These are phyloP conservation scores for Trichonephila clavipes DNA, from an alignment of 1,140 invertebrate genomes.

Conservation along the genomic window DNA sequence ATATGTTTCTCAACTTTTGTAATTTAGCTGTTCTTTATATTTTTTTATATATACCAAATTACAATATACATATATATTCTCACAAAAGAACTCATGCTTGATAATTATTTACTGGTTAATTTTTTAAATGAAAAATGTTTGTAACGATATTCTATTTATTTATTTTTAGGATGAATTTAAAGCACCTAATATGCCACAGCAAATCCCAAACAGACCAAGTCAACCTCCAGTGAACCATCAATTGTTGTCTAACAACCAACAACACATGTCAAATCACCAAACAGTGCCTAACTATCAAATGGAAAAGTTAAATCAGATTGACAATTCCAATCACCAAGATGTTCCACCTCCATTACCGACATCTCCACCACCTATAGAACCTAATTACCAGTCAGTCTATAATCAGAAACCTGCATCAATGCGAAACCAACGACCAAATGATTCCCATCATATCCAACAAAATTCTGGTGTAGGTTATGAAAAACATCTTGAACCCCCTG, in stretches of 20 bases:
- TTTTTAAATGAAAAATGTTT: too few species aligned
- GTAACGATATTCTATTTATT: background rate
- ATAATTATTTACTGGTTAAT: too few species aligned
- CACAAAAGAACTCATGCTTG: too few species aligned
- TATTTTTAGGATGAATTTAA: slow-evolving; percentile 74
- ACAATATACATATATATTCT: too few species aligned
- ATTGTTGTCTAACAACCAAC: slow-evolving; percentile 41
- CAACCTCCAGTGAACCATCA: slow-evolving; percentile 25
- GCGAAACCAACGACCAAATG: slow-evolving; percentile 35
- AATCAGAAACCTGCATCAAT: slow-evolving; percentile 68
- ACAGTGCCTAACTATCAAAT: background rate
- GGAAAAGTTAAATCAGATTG: slow-evolving; percentile 39
- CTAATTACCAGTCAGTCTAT: slow-evolving; percentile 45
- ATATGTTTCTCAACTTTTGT: too few species aligned
- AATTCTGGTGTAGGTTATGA: slow-evolving; percentile 17
- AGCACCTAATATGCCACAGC: slow-evolving; percentile 46
- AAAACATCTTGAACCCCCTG: slow-evolving; percentile 36
- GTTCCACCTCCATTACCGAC: slow-evolving; percentile 75
- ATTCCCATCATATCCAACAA: slow-evolving; percentile 5
- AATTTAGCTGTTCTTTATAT: too few species aligned
- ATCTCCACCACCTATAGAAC: slow-evolving; percentile 72
- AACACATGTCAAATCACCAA: slow-evolving; percentile 11
- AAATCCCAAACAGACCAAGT: slow-evolving; percentile 47
- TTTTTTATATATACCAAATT: too few species aligned
- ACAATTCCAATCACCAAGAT: slow-evolving; percentile 66